Evolutionary conservation across 2,797 vertebrate genomes (phyloP), one percentile per base, ranked within the genome.

Genomic region (Cichlasoma orientale): DNA sequence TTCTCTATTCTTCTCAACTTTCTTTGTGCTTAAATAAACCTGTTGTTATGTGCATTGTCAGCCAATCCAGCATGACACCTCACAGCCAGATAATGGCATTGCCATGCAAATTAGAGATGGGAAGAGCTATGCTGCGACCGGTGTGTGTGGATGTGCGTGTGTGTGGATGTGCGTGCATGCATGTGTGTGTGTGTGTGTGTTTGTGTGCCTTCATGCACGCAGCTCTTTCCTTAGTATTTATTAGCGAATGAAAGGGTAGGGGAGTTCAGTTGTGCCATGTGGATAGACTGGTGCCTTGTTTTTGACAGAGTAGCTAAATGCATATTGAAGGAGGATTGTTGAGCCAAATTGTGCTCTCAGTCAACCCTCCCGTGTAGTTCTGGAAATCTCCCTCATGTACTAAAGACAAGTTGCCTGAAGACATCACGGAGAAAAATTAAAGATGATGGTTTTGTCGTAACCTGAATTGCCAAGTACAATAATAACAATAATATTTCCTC

Each of bases 1-100:
- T 85, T 84, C 88, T 92, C 90, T 53, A 91, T 94, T 94, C 93
- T 94, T 90, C 90, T 82, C 68, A 90, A 94, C 89, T 94, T 92
- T 93, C 92, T 94, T 94, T 95, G 92, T 95, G 92, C 91, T 92
- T 93, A 94, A 93, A 96, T 95, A 95, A 95, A 96, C 94, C 95
- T 95, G 93, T 95, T 96, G 94, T 95, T 92, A 87, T 89, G 89
- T 89, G 84, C 90, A 94, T 91, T 95, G 94, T 95, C 89, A 87
- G 91, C 82, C 88, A 92, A 90, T 95, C 86, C 86, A 94, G 93
- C 93, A 82, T 94, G 95, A 95, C 95, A 95, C 92, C 91, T 88
- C 92, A 92, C 93, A 90, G 93, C 88, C 92, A 93, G 91, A 95
- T 95, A 95, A 95, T 95, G 90, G 94, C 89, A 94, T 94, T 95